Percentiles rank a stretch among this genome's conserved stretches.
Evolutionary conservation across 2,888 invertebrate species (phyloP).

Genomic region (Zeuzera pyrina): DNA sequence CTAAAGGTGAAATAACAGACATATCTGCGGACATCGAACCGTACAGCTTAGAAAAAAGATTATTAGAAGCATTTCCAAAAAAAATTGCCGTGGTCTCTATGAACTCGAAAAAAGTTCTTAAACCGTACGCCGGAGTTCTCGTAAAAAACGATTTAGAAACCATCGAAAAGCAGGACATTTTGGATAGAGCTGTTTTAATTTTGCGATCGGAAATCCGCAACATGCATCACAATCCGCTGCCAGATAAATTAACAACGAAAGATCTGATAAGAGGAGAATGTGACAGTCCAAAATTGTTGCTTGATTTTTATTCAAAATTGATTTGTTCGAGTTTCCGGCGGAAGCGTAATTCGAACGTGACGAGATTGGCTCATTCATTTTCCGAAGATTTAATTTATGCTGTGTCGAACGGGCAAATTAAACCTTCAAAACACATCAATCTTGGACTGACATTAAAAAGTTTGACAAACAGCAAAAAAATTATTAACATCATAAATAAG

Average conservation of each 20-base stretch:
- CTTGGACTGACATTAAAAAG: conserved; percentile 20
- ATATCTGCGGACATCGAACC: conserved; percentile 1
- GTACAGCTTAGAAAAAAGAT: neutral
- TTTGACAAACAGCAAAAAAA: conserved; percentile 5
- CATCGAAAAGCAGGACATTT: neutral
- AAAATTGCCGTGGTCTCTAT: conserved; percentile 1
- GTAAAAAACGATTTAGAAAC: conserved; percentile 1
- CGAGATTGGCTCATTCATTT: neutral
- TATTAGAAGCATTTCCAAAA: conserved; percentile 1
- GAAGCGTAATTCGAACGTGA: conserved; percentile 1
- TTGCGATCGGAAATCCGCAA: conserved; percentile 1
- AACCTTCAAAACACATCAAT: conserved; percentile 1
- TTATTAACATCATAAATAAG: conserved; percentile 3
- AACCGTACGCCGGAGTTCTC: conserved; percentile 1
- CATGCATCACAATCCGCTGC: neutral
- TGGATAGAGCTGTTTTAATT: conserved; percentile 1
- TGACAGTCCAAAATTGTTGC: neutral
- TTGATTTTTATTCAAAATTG: conserved; percentile 1
- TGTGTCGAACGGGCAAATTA: conserved; percentile 2
- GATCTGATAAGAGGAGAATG: conserved; percentile 1
- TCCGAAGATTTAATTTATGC: conserved; percentile 1
- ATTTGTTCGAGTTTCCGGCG: conserved; percentile 2
- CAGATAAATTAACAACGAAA: conserved; percentile 1
- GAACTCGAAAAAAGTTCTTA: conserved; percentile 3
- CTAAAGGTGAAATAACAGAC: neutral